These are phyloP conservation scores for Brachyistius frenatus DNA, from an alignment of 2,113 vertebrate genomes.

Conservation along the genomic window DNA sequence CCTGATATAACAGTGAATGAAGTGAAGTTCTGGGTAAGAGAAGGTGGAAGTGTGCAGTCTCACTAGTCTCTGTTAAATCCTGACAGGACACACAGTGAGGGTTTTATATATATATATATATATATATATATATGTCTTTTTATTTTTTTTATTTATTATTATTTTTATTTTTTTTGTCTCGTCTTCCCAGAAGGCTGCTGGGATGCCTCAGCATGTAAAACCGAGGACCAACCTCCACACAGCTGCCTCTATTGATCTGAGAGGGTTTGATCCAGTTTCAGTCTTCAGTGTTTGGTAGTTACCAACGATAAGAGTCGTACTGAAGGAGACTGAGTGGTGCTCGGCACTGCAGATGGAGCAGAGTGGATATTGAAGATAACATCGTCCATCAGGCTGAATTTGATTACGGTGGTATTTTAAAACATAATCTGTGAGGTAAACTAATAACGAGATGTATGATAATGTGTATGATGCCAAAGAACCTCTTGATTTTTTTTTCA, in stretches of 20 bases:
- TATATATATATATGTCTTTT: no score
- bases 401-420: no score
- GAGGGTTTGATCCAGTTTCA: conserved; percentile 7
- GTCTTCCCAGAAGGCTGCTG: not conserved
- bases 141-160: no score
- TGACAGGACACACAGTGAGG: not conserved
- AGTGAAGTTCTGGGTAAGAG: not conserved
- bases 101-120: not conserved
- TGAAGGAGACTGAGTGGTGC: not conserved
- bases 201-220: not conserved
- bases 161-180: no score
- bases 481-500: no score
- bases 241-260: conserved; percentile 26
- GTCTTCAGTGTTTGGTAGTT: conserved; percentile 2
- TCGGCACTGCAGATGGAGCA: not conserved
- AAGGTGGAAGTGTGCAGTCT: not conserved
- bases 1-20: not conserved
- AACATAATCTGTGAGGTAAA: no score
- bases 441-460: not conserved
- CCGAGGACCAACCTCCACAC: not conserved
- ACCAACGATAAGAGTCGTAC: not conserved
- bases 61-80: not conserved
- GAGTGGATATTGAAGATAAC: not conserved
- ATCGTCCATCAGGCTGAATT: no score
- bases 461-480: not conserved